These are phyloP conservation scores for Upupa epops DNA, from an alignment of 2,113 vertebrate species.

Conservation along the genomic window DNA sequence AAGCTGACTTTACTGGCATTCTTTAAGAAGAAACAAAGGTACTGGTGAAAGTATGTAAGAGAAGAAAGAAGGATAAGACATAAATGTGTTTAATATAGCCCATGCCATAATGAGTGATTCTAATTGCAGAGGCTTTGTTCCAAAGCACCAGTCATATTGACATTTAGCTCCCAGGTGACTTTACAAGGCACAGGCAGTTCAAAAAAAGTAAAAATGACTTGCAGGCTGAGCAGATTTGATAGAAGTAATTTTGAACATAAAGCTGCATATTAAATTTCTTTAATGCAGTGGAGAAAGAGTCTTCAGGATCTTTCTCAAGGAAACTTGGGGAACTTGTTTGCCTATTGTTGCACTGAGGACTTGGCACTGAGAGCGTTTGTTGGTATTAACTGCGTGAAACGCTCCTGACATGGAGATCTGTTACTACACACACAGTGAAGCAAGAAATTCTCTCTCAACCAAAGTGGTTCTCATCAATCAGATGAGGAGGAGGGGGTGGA, in stretches of 20 bases:
- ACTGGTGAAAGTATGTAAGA: background rate
- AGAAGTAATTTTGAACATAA: background rate
- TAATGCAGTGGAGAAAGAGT: background rate
- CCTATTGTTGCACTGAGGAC: background rate
- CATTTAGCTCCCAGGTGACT: slow-evolving; percentile 20
- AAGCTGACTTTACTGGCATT: background rate
- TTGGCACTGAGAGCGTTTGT: background rate
- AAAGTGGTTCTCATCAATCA: background rate
- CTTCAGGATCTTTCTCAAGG: background rate
- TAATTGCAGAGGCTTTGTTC: background rate
- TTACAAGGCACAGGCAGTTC: background rate
- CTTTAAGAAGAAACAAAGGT: background rate
- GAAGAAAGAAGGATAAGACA: background rate
- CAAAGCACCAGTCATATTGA: background rate
- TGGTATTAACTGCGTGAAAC: background rate
- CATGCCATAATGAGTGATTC: background rate
- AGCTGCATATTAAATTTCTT: background rate
- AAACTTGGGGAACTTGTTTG: background rate
- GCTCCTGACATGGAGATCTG: background rate
- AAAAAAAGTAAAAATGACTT: background rate
- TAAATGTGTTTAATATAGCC: background rate
- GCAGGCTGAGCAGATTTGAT: background rate
- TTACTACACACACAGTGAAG: background rate
- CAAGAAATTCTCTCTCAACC: background rate
- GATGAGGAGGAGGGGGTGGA: too few relatives aligned